Evolutionary conservation across 2,113 vertebrate species (phyloP).

Genomic region (Syngnathus scovelli): DNA sequence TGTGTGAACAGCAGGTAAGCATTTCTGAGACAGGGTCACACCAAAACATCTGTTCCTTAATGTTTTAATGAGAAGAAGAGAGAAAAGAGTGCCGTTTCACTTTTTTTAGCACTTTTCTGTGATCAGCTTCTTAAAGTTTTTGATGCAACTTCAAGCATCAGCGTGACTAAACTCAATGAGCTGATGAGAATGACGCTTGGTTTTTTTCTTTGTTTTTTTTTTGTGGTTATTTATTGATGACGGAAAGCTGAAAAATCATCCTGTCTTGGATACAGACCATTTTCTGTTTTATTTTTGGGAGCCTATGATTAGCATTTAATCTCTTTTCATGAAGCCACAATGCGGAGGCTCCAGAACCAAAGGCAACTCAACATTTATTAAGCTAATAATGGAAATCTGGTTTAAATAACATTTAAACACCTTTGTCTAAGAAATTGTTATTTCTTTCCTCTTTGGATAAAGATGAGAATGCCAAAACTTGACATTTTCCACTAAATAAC

Average conservation of each 20-base stretch:
- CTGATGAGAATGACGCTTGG: background rate
- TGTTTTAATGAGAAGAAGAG: slow-evolving; percentile 4
- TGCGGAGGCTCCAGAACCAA: background rate
- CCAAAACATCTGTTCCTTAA: slow-evolving; percentile 39
- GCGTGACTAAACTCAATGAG: background rate
- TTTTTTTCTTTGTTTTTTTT: background rate
- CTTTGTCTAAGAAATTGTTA: background rate
- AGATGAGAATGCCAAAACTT: too few relatives aligned
- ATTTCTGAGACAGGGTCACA: slow-evolving; percentile 21
- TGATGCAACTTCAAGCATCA: background rate
- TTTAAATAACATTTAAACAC: slow-evolving; percentile 16
- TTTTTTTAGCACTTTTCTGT: slow-evolving; percentile 5
- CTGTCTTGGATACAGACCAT: slow-evolving; percentile 14
- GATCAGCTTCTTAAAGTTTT: background rate
- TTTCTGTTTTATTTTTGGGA: slow-evolving; percentile 12
- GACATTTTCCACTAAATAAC: background rate
- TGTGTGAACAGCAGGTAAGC: slow-evolving; percentile 29
- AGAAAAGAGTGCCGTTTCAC: background rate
- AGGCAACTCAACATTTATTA: slow-evolving; percentile 4
- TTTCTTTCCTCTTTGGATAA: background rate
- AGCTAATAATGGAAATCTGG: background rate
- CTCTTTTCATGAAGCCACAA: background rate
- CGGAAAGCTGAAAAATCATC: background rate
- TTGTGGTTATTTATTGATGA: too few relatives aligned
- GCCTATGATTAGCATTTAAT: background rate